Base-by-base conservation (phyloP, 1,140 invertebrate species). In the Phymastichus coffea region DNA sequence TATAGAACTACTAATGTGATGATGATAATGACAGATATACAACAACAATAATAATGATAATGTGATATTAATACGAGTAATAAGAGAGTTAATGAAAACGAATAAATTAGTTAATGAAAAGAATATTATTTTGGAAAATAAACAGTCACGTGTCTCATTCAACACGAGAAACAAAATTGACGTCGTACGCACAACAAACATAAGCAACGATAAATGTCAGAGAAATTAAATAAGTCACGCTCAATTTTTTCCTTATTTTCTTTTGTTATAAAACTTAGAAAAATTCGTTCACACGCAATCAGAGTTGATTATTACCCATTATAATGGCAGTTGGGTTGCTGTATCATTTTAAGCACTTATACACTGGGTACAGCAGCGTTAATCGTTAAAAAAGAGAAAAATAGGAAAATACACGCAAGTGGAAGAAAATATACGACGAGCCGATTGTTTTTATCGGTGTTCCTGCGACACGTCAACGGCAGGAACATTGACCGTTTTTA, bases 401-500 rank as follows among this genome's bases (percentile, higher is more conserved):
- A 52, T 15, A 46, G 19, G 40, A 22, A n/a, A 33, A 38, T 38
- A 9, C 52, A 44, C 25, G 7, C 10, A 30, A 38, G n/a, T 14
- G 33, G 1, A 54, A 49, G 28, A 48, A 48, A 53, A 49, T 47
- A 33, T 6, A 12, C 14, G 23, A 46, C 15, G 25, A 10, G 37
- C 26, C 12, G 55, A 38, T 49, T 41, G 25, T 17, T 43, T 61
- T 55, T 37, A 49, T 37, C 23, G 2, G 14, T 40, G 44, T 61
- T 61, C 59, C 59, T 56, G 59, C 44, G 46, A 56, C 38, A 35
- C 35, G 9, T 55, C 52, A 51, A 55, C 23, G 30, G 46, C 59
- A 61, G 59, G 52, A 61, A 61, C 44, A 22, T 49, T 43, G 4
- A 51, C 26, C 52, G 23, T 28, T 54, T n/a, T n/a, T 6, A 33